Evolutionary conservation across 2,113 vertebrate species (phyloP), one percentile per base, ranked within the genome.

Genomic region (Chloebia gouldiae): DNA sequence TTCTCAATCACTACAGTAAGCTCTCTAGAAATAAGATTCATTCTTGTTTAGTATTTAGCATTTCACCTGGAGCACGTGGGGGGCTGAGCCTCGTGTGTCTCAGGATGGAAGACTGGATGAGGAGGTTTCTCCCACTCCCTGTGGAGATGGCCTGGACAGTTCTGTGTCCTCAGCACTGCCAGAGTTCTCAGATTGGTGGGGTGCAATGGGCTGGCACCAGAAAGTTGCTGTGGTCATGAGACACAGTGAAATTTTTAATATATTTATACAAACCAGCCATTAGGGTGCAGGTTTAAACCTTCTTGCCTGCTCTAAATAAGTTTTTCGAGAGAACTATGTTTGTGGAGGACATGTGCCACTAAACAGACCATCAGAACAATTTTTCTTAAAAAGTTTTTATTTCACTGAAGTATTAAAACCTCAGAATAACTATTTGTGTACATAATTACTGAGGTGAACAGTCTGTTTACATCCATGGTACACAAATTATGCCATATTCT

Each of bases 401-500:
- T 81, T 50, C 39, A 59, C 13, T 6, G 15, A 4, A 68, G 9
- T 61, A 18, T 12, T 40, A 40, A 28, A 60, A 39, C 11, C 12
- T 0, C 5, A 15, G 3, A 51, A 33, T 11, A 56, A 14, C 14
- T 22, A 0, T 51, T 16, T 37, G 25, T 2, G 0, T 49, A 45
- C 0, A 1, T 37, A 66, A 49, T 77, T 40, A 61, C 1, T 44
- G 49, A 50, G 73, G 12, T 9, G 7, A 25, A n/a, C 31, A 22
- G 31, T 19, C 18, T 49, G 10, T 42, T 53, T 33, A 4, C 27
- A 31, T 24, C 27, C 16, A 8, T 3, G 1, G 4, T 10, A 19
- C 24, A 25, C 2, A 1, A 64, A 25, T 31, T 8, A 7, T 8
- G 15, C 31, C 8, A 0, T 54, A 5, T 40, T 65, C 45, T 9